These are phyloP conservation scores for Polyommatus icarus DNA, from an alignment of 2,888 invertebrate genomes.

Conservation along the genomic window DNA sequence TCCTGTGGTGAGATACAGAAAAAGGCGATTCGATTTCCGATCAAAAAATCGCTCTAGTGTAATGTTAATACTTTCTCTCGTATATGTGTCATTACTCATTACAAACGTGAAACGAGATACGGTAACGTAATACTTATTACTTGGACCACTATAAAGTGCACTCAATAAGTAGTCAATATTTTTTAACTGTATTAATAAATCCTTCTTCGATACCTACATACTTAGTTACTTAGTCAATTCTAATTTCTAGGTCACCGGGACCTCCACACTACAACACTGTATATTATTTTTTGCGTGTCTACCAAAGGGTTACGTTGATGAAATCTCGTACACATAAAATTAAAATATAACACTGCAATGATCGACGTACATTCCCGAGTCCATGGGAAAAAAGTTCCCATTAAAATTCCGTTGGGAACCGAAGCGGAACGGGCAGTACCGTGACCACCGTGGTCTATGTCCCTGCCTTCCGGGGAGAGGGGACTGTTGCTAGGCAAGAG, in stretches of 20 bases:
- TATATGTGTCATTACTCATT: background rate
- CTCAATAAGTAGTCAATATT: too few species aligned
- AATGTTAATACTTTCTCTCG: background rate
- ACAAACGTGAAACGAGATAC: background rate
- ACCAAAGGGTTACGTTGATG: background rate
- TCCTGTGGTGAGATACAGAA: background rate
- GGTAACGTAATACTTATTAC: background rate
- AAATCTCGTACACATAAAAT: background rate
- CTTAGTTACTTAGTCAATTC: too few species aligned
- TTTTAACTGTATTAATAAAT: too few species aligned
- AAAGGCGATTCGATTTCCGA: background rate
- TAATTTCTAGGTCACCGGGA: background rate
- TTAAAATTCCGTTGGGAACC: constrained; percentile 51
- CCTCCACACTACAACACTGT: background rate
- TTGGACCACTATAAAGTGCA: too few species aligned
- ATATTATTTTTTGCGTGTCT: background rate
- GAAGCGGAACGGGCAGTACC: constrained; percentile 55
- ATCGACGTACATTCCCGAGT: constrained; percentile 17
- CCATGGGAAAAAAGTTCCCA: constrained; percentile 46
- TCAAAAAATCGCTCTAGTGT: background rate
- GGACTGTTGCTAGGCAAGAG: background rate
- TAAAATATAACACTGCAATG: background rate
- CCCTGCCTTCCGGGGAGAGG: constrained; percentile 53
- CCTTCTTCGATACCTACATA: background rate
- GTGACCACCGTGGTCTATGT: constrained; percentile 55